Evolutionary conservation across 2,113 vertebrate genomes (phyloP), one percentile per base, ranked within the genome.

Genomic region (Urocolius indicus): DNA sequence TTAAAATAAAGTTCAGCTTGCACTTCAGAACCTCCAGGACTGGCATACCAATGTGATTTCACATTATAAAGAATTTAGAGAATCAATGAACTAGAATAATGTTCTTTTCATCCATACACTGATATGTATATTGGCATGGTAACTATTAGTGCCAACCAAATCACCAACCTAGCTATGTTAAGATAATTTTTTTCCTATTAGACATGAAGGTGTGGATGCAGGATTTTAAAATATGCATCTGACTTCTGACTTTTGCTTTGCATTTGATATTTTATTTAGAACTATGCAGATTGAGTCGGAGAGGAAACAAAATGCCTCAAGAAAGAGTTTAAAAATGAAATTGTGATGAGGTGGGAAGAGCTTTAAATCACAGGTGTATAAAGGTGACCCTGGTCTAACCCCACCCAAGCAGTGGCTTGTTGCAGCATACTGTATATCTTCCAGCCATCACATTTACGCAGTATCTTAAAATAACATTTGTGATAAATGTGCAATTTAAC

Each of bases 401-500:
- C 98, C 93, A 88, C 97, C 98, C 97, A 94, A 88, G 96, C 89
- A 95, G 85, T 87, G 90, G 95, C 97, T 97, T 97, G 97, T 95
- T 97, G 96, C 96, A 96, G 97, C 91, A 93, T 93, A 90, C 96
- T 96, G 96, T 98, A 98, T 97, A 98, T 98, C 98, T 98, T 95
- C 95, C 89, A 97, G 96, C 98, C 97, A 98, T 98, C 98, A 97
- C 98, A 94, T 98, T 99, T 98, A 98, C 96, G 96, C 98, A 98
- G 98, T 98, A 98, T 99, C 98, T 99, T 99, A 99, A 99, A 99
- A 99, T 99, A 99, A 99, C 98, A 98, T 97, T 97, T 96, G 98
- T 99, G 99, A 99, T 99, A 99, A 99, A 99, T 99, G 99, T 99
- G 99, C 98, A 99, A 99, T 99, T 99, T 99, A 98, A 98, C 98